Conservation (phyloP, 1,140 invertebrate species). For the Aricia agestis region DNA sequence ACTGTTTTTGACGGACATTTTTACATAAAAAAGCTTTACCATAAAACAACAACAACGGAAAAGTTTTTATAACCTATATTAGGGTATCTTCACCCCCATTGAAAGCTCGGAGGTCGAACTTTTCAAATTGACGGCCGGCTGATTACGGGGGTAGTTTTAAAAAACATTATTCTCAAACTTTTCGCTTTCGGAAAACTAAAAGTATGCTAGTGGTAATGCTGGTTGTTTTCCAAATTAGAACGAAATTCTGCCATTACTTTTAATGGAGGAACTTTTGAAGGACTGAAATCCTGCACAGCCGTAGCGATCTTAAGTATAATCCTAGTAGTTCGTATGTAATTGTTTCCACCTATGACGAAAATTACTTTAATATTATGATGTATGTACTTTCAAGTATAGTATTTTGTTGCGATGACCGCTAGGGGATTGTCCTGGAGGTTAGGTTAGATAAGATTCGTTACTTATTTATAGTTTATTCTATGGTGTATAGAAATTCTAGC, state of each 20-base stretch:
- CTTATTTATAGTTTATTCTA: no score
- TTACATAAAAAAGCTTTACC: not conserved
- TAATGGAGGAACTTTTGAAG: not conserved
- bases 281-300: not conserved
- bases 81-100: conserved; percentile 3
- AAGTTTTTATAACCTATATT: conserved; percentile 1
- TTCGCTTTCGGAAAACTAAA: conserved; percentile 15
- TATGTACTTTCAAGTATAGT: no score
- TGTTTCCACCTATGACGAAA: no score
- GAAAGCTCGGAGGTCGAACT: not conserved
- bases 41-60: not conserved
- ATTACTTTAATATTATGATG: no score
- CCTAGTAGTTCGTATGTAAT: no score
- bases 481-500: no score
- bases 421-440: no score
- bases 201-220: conserved; percentile 6
- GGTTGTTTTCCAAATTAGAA: conserved; percentile 4
- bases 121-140: conserved; percentile 9
- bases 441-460: no score
- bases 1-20: not conserved
- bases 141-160: conserved; percentile 13
- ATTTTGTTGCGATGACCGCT: no score
- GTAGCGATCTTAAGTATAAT: not conserved
- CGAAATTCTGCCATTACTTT: not conserved
- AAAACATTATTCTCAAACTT: conserved; percentile 6